Evolutionary conservation across 35 echinoderm and acorn worm species (phyloP), one percentile per base, ranked within the genome.

Genomic region (Eucidaris tribuloides): DNA sequence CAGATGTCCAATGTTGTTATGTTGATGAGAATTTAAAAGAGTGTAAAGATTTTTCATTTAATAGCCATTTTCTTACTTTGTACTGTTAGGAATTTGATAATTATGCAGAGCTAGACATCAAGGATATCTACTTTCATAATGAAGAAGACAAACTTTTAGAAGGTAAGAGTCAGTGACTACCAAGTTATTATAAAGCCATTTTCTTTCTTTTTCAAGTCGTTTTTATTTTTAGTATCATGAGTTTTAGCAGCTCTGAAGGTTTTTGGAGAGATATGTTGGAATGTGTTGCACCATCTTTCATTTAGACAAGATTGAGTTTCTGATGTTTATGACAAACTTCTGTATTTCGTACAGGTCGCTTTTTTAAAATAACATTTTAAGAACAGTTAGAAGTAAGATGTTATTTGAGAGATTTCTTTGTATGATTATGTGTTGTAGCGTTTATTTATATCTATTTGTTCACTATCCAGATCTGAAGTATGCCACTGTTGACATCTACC

Each of bases 71-170:
- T n/a, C n/a, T n/a, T n/a, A n/a, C n/a, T n/a, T n/a, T n/a, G n/a
- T n/a, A n/a, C 1, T 25, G 82, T 56, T 38, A 96, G 93, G 93
- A 97, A 77, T 92, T 82, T 87, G 94, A 97, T 38, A 97, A 97
- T 31, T 92, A 92, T 78, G 94, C 94, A 18, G 94, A 97, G 63
- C 88, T 87, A 55, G 94, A 97, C 59, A 41, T 97, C 17, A 85
- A 89, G 42, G 94, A 97, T 83, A 92, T 97, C 25, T 97, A 97
- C 40, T 97, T 93, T 61, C 90, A 92, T 39, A 92, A 82, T 46
- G 90, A 93, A 36, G 89, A 91, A 33, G 94, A 97, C n/a, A 28
- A 70, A 56, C 78, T 97, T 27, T 80, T 97, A 82, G 82, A 81
- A 65, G 93, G 93, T 96, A 87, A 52, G 79, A n/a, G n/a, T n/a